Evolutionary conservation across 2,888 invertebrate species (phyloP).

Genomic region (Tortrix viridana): DNA sequence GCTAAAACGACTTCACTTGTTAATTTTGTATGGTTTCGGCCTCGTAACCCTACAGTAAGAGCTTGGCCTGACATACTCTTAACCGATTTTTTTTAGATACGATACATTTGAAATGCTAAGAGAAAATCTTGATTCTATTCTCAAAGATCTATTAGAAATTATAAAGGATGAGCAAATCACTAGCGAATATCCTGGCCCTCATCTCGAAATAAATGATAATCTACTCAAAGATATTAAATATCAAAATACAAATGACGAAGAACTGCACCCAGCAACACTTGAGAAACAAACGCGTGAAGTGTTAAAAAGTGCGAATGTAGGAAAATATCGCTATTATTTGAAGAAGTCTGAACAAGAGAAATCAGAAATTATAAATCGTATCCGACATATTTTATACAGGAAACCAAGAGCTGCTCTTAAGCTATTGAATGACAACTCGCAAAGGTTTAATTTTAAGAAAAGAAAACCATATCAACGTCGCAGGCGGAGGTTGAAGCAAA

Average conservation of each 20-base stretch:
- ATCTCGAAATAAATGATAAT: conserved; percentile 62
- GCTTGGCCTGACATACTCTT: too few relatives aligned
- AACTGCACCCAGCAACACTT: conserved; percentile 47
- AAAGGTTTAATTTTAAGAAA: neutral
- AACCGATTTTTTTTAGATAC: conserved; percentile 76
- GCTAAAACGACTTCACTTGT: too few relatives aligned
- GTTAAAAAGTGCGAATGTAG: conserved; percentile 43
- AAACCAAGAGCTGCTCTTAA: conserved; percentile 54
- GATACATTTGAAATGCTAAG: conserved; percentile 95
- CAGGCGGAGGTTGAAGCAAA: conserved; percentile 38
- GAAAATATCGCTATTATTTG: conserved; percentile 44
- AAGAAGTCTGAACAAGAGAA: conserved; percentile 47
- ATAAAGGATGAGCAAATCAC: conserved; percentile 59
- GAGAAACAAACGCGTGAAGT: conserved; percentile 46
- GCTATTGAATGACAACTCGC: conserved; percentile 46
- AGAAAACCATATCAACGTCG: conserved; percentile 26
- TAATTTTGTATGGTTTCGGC: too few relatives aligned
- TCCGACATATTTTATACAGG: conserved; percentile 66
- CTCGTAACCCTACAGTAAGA: too few relatives aligned
- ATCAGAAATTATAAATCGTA: conserved; percentile 64
- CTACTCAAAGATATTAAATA: conserved; percentile 50
- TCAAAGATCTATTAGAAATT: conserved; percentile 87
- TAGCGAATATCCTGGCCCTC: conserved; percentile 67
- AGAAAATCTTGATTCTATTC: conserved; percentile 89
- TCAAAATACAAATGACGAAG: conserved; percentile 29